A percentile compares a stretch with the other conserved stretches of the same genome.
phyloP scores from a whole-genome alignment of 2,113 vertebrate genomes.

The Corydoras maculifer region DNA sequence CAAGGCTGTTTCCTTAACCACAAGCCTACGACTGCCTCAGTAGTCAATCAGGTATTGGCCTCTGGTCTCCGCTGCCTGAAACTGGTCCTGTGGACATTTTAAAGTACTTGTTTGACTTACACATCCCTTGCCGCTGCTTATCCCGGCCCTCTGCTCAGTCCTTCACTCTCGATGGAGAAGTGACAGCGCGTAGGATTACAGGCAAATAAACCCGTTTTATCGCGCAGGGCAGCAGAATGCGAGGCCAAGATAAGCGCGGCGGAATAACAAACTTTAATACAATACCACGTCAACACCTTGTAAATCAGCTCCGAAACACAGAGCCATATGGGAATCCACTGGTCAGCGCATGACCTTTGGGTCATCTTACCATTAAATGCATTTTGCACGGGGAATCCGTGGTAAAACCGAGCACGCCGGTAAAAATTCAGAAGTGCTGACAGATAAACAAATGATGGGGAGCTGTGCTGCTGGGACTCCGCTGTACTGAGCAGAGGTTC shows the following conservation, averaged over 20 bases:
- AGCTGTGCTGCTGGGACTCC: not conserved
- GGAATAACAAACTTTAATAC: slow-evolving; percentile 11
- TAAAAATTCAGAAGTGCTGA: not conserved
- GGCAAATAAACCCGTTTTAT: slow-evolving; percentile 38
- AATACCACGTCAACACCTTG: slow-evolving; percentile 28
- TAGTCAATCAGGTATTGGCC: no score
- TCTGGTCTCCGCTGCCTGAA: no score
- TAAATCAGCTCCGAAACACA: slow-evolving; percentile 22
- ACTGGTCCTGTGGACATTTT: no score
- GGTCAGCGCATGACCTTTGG: slow-evolving; percentile 37
- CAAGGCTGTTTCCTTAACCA: no score
- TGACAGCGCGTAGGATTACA: slow-evolving; percentile 37
- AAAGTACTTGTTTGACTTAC: no score
- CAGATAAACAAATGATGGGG: slow-evolving; percentile 13
- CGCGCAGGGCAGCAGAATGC: slow-evolving; percentile 27
- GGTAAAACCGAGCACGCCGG: slow-evolving; percentile 10
- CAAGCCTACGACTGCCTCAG: no score
- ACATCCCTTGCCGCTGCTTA: no score
- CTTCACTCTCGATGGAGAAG: slow-evolving; percentile 31
- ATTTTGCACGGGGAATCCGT: slow-evolving; percentile 1
- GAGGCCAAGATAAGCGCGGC: slow-evolving; percentile 33
- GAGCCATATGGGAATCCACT: slow-evolving; percentile 22
- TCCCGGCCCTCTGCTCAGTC: not conserved
- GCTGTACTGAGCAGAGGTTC: not conserved
- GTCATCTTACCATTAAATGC: slow-evolving; percentile 5